Percentiles rank a stretch among this genome's conserved stretches.
These are phyloP conservation scores for Pinctada fucata DNA, from an alignment of 2,888 invertebrate genomes.

Conservation along the genomic window DNA sequence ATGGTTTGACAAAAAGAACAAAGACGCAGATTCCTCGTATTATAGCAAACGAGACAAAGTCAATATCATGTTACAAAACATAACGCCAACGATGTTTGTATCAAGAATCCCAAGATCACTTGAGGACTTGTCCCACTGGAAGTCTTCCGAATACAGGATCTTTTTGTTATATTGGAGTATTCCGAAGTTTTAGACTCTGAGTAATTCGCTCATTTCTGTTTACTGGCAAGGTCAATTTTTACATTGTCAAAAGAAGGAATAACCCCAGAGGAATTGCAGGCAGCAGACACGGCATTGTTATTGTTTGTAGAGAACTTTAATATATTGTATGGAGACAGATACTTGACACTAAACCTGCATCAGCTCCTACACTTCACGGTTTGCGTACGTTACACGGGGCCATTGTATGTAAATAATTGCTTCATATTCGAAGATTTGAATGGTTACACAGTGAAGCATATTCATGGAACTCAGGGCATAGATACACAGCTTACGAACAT, in stretches of 20 bases:
- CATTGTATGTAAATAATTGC: conserved; percentile 31
- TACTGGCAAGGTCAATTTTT: conserved; percentile 17
- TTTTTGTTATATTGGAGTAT: conserved; percentile 33
- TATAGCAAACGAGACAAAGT: conserved; percentile 10
- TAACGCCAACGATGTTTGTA: conserved; percentile 35
- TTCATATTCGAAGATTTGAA: conserved; percentile 36
- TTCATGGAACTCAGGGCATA: conserved; percentile 29
- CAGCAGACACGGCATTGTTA: conserved; percentile 4
- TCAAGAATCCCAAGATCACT: conserved; percentile 27
- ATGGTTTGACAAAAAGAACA: conserved; percentile 36
- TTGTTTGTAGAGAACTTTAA: conserved; percentile 21
- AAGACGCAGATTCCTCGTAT: conserved; percentile 15
- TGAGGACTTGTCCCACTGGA: conserved; percentile 24
- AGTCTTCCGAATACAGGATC: conserved; percentile 32
- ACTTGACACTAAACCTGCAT: conserved; percentile 27
- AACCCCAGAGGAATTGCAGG: conserved; percentile 8
- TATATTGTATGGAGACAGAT: conserved; percentile 5
- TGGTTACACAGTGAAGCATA: conserved; percentile 35
- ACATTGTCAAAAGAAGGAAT: conserved; percentile 16
- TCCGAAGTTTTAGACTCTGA: conserved; percentile 2
- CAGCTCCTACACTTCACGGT: conserved; percentile 29
- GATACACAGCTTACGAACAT: conserved; percentile 26
- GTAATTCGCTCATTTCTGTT: conserved; percentile 26
- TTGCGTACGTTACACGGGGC: conserved; percentile 9
- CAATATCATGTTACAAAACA: conserved; percentile 4